These are phyloP conservation scores for Pterophyllum scalare DNA, from an alignment of 2,113 vertebrate genomes.

Conservation along the genomic window DNA sequence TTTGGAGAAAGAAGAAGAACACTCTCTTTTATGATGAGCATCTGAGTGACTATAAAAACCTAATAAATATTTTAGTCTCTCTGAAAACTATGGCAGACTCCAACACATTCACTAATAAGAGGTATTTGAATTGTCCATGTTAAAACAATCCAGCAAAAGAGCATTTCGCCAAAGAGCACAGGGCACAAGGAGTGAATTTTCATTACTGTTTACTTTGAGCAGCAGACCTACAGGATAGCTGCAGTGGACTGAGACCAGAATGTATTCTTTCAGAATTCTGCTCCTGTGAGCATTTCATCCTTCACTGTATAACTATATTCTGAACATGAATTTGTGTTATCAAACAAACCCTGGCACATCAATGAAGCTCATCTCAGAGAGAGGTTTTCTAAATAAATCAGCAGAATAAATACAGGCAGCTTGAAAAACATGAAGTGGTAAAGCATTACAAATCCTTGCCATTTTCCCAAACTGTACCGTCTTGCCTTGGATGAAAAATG, in stretches of 20 bases:
- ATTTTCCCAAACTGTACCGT: conserved; percentile 75
- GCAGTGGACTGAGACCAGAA: conserved; percentile 67
- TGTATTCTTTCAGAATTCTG: conserved; percentile 69
- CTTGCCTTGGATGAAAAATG: conserved; percentile 83
- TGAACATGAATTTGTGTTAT: conserved; percentile 75
- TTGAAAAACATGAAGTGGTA: conserved; percentile 77
- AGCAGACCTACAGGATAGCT: conserved; percentile 56
- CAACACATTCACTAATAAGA: conserved; percentile 16
- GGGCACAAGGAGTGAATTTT: conserved; percentile 46
- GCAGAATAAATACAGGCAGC: conserved; percentile 77
- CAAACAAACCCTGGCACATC: conserved; percentile 81
- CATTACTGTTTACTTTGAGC: conserved; percentile 60
- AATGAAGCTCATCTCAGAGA: conserved; percentile 77
- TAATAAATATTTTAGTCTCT: neutral
- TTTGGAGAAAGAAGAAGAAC: too few species aligned
- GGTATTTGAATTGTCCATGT: conserved; percentile 38
- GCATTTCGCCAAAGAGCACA: neutral
- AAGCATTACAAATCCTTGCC: conserved; percentile 81
- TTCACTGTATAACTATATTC: conserved; percentile 73
- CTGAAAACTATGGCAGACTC: neutral
- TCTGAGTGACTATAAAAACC: neutral
- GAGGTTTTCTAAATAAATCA: conserved; percentile 82
- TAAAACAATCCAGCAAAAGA: conserved; percentile 33
- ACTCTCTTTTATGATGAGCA: neutral
- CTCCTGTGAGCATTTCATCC: conserved; percentile 67